Evolutionary conservation across 2,113 vertebrate genomes (phyloP).

Genomic region (Gallinago jamesoni): DNA sequence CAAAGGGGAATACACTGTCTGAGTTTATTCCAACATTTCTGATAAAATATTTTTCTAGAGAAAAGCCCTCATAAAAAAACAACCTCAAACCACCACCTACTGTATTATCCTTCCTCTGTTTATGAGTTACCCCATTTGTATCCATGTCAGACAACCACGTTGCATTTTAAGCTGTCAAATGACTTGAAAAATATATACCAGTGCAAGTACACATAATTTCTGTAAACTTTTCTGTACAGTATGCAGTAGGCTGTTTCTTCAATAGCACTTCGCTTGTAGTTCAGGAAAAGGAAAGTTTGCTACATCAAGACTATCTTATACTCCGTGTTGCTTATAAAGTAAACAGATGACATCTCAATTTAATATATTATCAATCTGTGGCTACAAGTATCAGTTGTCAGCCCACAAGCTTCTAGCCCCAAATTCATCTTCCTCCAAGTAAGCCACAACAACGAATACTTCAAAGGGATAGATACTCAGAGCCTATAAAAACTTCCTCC

Average conservation of each 20-base stretch:
- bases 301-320: not conserved
- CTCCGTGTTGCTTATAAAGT: not conserved
- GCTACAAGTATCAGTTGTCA: not conserved
- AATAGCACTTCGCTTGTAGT: not conserved
- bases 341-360: conserved; percentile 2
- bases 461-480: not conserved
- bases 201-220: not conserved
- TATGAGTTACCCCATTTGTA: not conserved
- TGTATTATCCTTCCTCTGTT: not conserved
- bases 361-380: not conserved
- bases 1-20: not conserved
- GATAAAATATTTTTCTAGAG: not conserved
- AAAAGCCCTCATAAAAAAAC: not conserved
- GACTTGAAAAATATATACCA: not conserved
- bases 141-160: not conserved
- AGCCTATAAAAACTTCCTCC: not conserved
- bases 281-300: not conserved
- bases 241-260: not conserved
- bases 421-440: not conserved
- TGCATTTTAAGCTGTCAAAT: not conserved
- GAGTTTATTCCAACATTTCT: not conserved
- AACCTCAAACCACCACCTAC: not conserved
- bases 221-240: not conserved
- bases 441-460: conserved; percentile 17
- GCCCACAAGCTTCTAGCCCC: not conserved